Evolutionary conservation across 92 coral and sea anemone species (phyloP), one percentile per base, ranked within the genome.

Genomic region (Epizoanthus ramosus): DNA sequence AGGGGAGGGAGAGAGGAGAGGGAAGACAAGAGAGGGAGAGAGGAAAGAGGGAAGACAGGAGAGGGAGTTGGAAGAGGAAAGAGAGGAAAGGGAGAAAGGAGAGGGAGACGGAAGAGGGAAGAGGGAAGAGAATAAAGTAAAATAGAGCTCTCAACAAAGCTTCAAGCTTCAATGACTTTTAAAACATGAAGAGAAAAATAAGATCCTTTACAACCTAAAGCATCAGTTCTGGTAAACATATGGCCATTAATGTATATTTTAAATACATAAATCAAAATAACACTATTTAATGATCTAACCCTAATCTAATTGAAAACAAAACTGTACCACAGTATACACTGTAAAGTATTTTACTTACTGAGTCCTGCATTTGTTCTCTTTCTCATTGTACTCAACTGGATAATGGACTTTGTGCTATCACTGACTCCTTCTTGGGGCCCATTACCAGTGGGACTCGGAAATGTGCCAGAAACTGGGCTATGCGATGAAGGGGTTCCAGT

Each of bases 351-450:
- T 50, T 16, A 5, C 86, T 63, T 70, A 95, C 98, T 92, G 28
- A 93, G 77, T 14, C 95, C 95, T 24, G 97, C 99, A 22, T 87
- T 89, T 63, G 98, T 94, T 68, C 94, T 84, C 67, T 96, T 96
- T 74, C 99, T 88, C 61, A 87, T 81, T 7, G 92, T 90, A 65
- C 99, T 96, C 56, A 98, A 92, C 72, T 95, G 91, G 41, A 94
- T 92, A 66, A 91, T 89, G 28, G 98, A 90, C 87, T 87, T 87
- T 9, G 98, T 93, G 79, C 94, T 91, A 68, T 85, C 95, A 25
- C 81, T 87, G 35, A 73, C 50, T 14, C 25, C 81, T 19, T 8
- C 60, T 1, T 16, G 83, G 22, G 80, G 22, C 16, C 72, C 63
- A 45, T 28, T 61, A 22, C 82, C 45, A 18, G 25, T 59, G 76